Evolutionary conservation across 1,140 invertebrate species (phyloP), one percentile per base, ranked within the genome.

Genomic region (Cydia amplana): DNA sequence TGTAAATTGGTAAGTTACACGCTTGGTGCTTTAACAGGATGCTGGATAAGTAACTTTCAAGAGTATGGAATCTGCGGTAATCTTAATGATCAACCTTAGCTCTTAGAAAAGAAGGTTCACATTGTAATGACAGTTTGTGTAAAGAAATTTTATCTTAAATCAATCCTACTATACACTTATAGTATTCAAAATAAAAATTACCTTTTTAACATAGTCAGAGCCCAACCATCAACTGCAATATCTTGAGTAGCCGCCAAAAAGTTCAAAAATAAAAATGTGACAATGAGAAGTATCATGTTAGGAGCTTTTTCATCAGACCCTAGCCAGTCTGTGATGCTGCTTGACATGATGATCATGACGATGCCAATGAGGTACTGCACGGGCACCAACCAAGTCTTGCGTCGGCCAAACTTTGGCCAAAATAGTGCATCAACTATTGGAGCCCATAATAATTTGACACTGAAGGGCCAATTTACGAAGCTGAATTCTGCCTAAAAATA

Each of bases 191-290:
- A 51, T 51, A 51, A 51, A 14, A 4, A 0, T 5, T 91, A 97
- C 95, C 97, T 97, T 89, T 98, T 97, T 3, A 99, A 93, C 97
- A 99, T 99, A 3, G 99, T 99, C 1, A 99, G 93, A 1, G 99
- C 99, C 99, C 99, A 99, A 3, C 99, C 99, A 95, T 99, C 99
- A 1, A 99, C 99, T 74, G 98, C 99, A 87, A 99, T 99, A 93
- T 99, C 99, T 94, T 99, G 99, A 25, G 99, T 99, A 1, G 99
- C 99, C 14, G 98, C 99, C 72, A 99, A 93, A 83, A 99, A 99
- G 85, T 99, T 99, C 1, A 99, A 93, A 73, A 95, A 93, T 86
- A 99, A 97, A 93, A 99, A 99, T 70, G 98, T 94, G 23, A 94
- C 82, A 7, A 98, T 99, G 5, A 99, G 92, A 36, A 97, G 87